Base-by-base conservation (phyloP, 1,140 invertebrate species). In the Hirudo medicinalis region DNA sequence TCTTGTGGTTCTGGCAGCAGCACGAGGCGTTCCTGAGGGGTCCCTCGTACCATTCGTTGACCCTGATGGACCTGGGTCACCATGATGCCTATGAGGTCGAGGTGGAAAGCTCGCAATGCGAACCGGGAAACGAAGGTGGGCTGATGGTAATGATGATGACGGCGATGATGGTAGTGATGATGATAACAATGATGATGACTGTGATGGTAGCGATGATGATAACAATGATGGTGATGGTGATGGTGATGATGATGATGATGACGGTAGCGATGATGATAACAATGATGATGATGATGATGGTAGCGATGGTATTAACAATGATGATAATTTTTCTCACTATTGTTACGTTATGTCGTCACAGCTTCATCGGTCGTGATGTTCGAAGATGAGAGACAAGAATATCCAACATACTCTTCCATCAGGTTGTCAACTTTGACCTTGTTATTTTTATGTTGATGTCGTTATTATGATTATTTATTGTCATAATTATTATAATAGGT, bases 61-160 rank as follows among this genome's bases (percentile, higher is more conserved):
- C 43, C 15, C 15, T 49, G 11, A 49, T 15, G 11, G 43, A 49
- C 13, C 11, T 49, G 11, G 13, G 15, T 15, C 43, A 15, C 15
- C 43, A 15, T 17, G 43, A 49, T 9, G 9, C 13, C 1, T 49
- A 49, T 13, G 43, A 8, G 11, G 43, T 49, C 0, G 11, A 17
- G 15, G 43, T 49, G 9, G 15, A 49, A 49, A 49, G 3, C 3
- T 49, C 15, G 4, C 4, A 11, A 49, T 49, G 43, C 13, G 3
- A 49, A 17, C 11, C 3, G 1, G 60, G 19, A 13, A 19, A 36
- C 15, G 60, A 36, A 32, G 19, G 36, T 36, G 15, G 15, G 60
- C 11, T 9, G 60, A 36, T 66, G 60, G 13, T 66, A 19, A 36
- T 66, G 60, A 36, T 66, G n/a, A 72, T 75, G 4, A 71, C 67